Conservation (phyloP, 2,888 invertebrate genomes). For the Camptogramma bilineatum region DNA sequence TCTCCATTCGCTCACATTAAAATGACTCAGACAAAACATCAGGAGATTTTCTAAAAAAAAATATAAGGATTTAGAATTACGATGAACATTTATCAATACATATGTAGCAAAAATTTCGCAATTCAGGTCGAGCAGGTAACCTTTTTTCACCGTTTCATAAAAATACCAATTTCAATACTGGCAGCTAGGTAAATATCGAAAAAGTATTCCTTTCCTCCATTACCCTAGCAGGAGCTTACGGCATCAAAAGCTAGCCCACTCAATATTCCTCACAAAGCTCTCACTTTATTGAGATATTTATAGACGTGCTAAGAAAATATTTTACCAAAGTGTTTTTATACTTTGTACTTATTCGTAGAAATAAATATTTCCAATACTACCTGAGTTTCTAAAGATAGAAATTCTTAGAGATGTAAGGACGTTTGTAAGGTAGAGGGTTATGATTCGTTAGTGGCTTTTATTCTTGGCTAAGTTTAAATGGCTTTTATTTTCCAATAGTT, state of each 20-base stretch:
- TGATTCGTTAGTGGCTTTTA: no score
- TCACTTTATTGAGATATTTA: neutral
- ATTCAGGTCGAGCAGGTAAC: neutral
- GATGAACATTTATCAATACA: neutral
- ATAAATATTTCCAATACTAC: no score
- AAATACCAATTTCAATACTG: slow-evolving; percentile 16
- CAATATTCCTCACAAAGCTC: neutral
- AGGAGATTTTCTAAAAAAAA: no score
- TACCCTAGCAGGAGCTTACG: slow-evolving; percentile 8
- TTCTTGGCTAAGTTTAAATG: no score
- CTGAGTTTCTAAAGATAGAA: no score
- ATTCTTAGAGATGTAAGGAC: no score
- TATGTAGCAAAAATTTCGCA: neutral
- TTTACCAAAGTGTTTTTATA: neutral
- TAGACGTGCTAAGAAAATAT: neutral
- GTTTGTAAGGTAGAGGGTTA: no score
- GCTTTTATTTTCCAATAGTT: neutral
- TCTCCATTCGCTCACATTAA: no score
- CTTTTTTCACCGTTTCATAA: slow-evolving; percentile 4
- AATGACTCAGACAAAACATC: no score
- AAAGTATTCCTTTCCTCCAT: slow-evolving; percentile 15
- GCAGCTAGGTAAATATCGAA: slow-evolving; percentile 14
- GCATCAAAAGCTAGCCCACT: slow-evolving; percentile 12
- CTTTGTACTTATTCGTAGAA: neutral
- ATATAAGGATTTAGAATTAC: no score